Evolutionary conservation across 2,888 invertebrate genomes (phyloP).

Genomic region (Drosophila robusta): DNA sequence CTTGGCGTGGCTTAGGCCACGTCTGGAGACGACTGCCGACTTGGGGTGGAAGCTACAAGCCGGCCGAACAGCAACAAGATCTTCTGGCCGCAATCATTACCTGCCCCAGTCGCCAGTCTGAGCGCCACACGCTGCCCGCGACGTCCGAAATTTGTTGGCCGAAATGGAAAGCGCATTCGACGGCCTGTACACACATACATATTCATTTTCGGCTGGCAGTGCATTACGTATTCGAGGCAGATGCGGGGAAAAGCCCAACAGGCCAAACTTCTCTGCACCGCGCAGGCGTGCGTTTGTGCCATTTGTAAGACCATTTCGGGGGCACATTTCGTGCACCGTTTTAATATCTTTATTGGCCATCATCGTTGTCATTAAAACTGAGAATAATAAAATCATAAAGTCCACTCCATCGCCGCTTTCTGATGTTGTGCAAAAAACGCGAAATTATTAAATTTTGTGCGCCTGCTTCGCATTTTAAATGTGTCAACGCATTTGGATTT

Average conservation of each 20-base stretch:
- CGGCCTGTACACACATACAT: conserved; percentile 36
- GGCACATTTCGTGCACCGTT: conserved; percentile 74
- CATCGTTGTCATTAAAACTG: conserved; percentile 76
- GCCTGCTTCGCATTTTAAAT: conserved; percentile 76
- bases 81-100: conserved; percentile 53
- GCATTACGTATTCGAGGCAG: conserved; percentile 65
- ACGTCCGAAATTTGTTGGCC: conserved; percentile 30
- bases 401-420: conserved; percentile 24
- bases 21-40: conserved; percentile 10
- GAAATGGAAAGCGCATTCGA: conserved; percentile 54
- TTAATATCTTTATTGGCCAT: conserved; percentile 83
- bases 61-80: conserved; percentile 42
- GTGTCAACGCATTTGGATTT: conserved; percentile 60
- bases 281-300: conserved; percentile 59
- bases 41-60: conserved; percentile 31
- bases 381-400: conserved; percentile 77
- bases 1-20: conserved; percentile 24
- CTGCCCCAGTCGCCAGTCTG: conserved; percentile 22
- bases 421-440: conserved; percentile 69
- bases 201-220: conserved; percentile 61
- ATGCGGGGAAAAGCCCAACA: conserved; percentile 63
- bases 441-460: conserved; percentile 78
- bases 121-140: conserved; percentile 69
- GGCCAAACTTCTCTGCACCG: conserved; percentile 15
- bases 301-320: conserved; percentile 74